These are phyloP conservation scores for Chrysopa pallens DNA, from an alignment of 1,140 invertebrate species.

Conservation along the genomic window DNA sequence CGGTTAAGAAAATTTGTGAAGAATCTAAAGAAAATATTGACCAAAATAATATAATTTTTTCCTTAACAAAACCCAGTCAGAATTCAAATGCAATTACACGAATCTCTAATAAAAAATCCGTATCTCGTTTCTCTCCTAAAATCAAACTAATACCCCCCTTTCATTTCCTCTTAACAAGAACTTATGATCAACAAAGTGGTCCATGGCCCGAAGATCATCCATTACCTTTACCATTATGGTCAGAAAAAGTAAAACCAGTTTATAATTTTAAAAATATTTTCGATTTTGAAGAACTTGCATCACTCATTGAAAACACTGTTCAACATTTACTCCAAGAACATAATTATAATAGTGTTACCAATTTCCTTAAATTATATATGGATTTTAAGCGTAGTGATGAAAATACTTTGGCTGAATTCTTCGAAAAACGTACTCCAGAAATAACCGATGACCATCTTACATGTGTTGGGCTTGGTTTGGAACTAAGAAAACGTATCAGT, in stretches of 20 bases:
- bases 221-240: conserved; percentile 49
- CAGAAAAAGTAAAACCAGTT: conserved; percentile 22
- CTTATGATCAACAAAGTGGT: conserved; percentile 21
- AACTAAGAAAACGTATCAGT: conserved; percentile 43
- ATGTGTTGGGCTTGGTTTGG: conserved; percentile 71
- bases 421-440: conserved; percentile 48
- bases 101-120: no score
- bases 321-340: conserved; percentile 57
- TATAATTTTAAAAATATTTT: conserved; percentile 33
- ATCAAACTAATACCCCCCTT: no score
- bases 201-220: conserved; percentile 40
- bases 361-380: conserved; percentile 64
- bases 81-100: no score
- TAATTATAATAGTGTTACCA: conserved; percentile 74
- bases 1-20: no score
- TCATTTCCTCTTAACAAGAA: no score
- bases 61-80: no score
- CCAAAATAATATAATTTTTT: no score
- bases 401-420: conserved; percentile 44
- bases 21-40: no score
- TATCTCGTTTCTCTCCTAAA: no score
- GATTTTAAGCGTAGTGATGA: conserved; percentile 42
- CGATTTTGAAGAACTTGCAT: conserved; percentile 62
- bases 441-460: conserved; percentile 62
- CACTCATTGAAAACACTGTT: conserved; percentile 52